Base-by-base conservation (phyloP, 1,140 invertebrate genomes). In the Hyposmocoma kahamanoa region DNA sequence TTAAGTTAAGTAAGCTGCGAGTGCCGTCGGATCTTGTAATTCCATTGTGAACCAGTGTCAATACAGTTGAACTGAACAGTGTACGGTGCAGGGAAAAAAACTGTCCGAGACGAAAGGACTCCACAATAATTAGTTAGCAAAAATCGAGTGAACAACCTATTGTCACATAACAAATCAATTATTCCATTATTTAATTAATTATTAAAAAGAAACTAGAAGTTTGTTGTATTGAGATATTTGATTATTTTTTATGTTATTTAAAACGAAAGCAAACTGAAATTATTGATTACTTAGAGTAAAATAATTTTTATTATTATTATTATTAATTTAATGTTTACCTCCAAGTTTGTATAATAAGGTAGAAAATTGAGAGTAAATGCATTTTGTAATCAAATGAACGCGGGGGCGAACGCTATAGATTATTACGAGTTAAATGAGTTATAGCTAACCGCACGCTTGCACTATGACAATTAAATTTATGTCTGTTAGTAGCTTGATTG, bases 141-240 rank as follows among this genome's bases (percentile, higher is more conserved):
- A 36, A 34, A 59, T 24, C 50, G 47, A 57, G 56, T 56, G 59
- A 71, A 58, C 62, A 51, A 57, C 50, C 54, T 55, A 56, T 66
- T 63, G 69, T 75, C 69, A 72, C 76, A 72, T 67, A 59, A 75
- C 67, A 50, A 79, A 79, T 83, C 74, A 73, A 81, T 70, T 80
- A 83, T 81, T 84, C 77, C 75, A 81, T 76, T 76, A 78, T 84
- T 81, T 78, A 80, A 72, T 56, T 58, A 79, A 67, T 67, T 28
- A 28, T 6, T n/a, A 28, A 28, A 6, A 28, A 42, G 10, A 54
- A 62, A 66, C 65, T 71, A 72, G 67, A 67, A 58, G 65, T 74
- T 77, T 72, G 75, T 80, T 81, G 72, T 79, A 80, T 71, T 62
- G 71, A 72, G 66, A 72, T 76, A 59, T 67, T 56, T 63, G 32